Percentiles rank a stretch among this genome's conserved stretches.
Conservation (phyloP, 1,140 invertebrate species). For the Diorhabda carinulata region DNA sequence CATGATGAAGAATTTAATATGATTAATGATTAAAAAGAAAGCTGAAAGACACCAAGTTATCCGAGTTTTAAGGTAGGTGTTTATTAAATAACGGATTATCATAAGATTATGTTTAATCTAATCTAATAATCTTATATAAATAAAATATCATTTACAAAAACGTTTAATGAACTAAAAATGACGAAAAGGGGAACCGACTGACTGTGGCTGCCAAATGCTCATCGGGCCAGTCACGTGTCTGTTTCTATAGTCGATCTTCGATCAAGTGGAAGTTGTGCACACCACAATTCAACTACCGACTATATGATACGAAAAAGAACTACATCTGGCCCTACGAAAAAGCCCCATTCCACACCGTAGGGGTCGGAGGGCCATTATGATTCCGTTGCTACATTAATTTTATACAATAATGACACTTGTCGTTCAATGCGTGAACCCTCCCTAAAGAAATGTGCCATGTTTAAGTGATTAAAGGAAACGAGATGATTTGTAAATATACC, state of each 20-base stretch:
- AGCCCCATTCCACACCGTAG: neutral
- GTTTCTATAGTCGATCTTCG: slow-evolving; percentile 9
- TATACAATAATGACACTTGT: slow-evolving; percentile 13
- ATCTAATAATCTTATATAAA: too few species aligned
- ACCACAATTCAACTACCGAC: slow-evolving; percentile 14
- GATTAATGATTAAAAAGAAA: too few species aligned
- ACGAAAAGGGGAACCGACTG: slow-evolving; percentile 5
- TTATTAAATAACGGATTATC: too few species aligned
- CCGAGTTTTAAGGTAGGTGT: too few species aligned
- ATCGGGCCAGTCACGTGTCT: slow-evolving; percentile 9
- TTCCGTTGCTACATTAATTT: slow-evolving; percentile 10
- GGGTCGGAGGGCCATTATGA: slow-evolving; percentile 9
- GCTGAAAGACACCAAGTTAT: too few species aligned
- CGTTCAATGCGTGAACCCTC: slow-evolving; percentile 2
- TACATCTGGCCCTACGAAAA: slow-evolving; percentile 6
- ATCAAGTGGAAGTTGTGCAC: slow-evolving; percentile 16
- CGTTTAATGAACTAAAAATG: slow-evolving; percentile 10
- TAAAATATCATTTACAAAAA: too few species aligned
- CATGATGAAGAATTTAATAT: too few species aligned
- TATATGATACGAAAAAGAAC: slow-evolving; percentile 8
- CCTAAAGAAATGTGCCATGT: neutral
- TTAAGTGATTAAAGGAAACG: neutral
- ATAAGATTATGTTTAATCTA: too few species aligned
- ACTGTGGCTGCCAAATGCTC: slow-evolving; percentile 13
- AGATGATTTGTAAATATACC: too few species aligned